Evolutionary conservation across 2,888 invertebrate genomes (phyloP).

Genomic region (Pseudoips prasinana): DNA sequence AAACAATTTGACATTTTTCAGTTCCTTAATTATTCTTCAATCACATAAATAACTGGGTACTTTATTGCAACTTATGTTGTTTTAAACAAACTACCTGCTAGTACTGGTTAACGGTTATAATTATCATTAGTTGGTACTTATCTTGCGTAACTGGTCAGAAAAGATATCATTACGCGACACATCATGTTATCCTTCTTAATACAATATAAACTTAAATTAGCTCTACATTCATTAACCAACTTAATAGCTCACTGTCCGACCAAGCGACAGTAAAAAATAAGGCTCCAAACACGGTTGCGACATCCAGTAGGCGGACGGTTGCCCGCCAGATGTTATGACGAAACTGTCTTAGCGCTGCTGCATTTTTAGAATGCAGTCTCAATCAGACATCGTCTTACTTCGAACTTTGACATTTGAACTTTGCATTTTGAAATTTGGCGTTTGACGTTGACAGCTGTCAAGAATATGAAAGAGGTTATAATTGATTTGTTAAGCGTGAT

Average conservation of each 20-base stretch:
- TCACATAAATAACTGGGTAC: too few species aligned
- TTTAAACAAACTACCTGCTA: too few species aligned
- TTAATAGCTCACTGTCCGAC: constrained; percentile 29
- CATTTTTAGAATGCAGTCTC: constrained; percentile 35
- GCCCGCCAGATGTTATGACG: constrained; percentile 55
- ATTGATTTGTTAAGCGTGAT: constrained; percentile 11
- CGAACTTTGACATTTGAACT: constrained; percentile 20
- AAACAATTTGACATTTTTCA: too few species aligned
- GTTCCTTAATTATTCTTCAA: too few species aligned
- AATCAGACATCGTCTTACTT: constrained; percentile 9
- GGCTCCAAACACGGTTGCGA: constrained; percentile 23
- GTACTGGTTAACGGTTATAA: too few species aligned
- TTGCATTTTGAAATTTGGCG: too few species aligned
- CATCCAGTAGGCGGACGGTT: constrained; percentile 39
- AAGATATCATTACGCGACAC: too few species aligned
- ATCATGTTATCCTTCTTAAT: constrained; percentile 5
- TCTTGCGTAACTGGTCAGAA: too few species aligned
- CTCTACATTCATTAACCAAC: constrained; percentile 27
- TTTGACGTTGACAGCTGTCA: constrained; percentile 38
- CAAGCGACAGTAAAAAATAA: constrained; percentile 38
- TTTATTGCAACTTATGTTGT: too few species aligned
- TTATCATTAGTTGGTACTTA: too few species aligned
- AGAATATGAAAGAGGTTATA: constrained; percentile 14
- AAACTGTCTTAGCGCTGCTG: constrained; percentile 36
- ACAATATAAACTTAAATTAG: constrained; percentile 24